phyloP scores from a whole-genome alignment of 2,888 invertebrate species.

The Sepioteuthis lessoniana region DNA sequence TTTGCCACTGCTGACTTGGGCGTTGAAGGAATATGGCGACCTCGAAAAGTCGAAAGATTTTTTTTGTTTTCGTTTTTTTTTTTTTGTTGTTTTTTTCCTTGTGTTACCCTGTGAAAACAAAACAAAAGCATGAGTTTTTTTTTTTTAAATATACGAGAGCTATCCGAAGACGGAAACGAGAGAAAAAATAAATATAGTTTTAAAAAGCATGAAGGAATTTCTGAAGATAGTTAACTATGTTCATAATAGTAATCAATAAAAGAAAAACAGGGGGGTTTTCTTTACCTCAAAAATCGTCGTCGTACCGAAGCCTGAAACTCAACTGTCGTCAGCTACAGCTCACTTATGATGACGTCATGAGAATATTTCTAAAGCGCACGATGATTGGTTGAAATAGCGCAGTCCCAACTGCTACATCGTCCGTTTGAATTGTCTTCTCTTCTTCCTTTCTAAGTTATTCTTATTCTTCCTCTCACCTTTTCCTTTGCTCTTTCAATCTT shows the following conservation, averaged over 20 bases:
- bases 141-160: too few species aligned
- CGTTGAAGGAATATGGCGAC: constrained; percentile 43
- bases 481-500: too few species aligned
- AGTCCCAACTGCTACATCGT: neutral
- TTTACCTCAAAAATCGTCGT: constrained; percentile 44
- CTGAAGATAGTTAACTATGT: neutral
- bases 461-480: too few species aligned
- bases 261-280: too few species aligned
- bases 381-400: neutral
- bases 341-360: constrained; percentile 35
- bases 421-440: neutral
- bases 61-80: too few species aligned
- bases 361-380: neutral
- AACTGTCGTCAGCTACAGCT: constrained; percentile 39
- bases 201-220: neutral
- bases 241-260: neutral
- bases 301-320: neutral
- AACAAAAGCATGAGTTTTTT: neutral
- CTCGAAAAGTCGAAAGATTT: constrained; percentile 38
- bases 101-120: constrained; percentile 8
- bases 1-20: constrained; percentile 24
- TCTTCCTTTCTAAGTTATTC: neutral
- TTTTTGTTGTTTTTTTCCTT: too few species aligned
- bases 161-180: neutral
- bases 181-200: neutral